Evolutionary conservation across 1,140 invertebrate species (phyloP).

Genomic region (Lordiphosa mommai): DNA sequence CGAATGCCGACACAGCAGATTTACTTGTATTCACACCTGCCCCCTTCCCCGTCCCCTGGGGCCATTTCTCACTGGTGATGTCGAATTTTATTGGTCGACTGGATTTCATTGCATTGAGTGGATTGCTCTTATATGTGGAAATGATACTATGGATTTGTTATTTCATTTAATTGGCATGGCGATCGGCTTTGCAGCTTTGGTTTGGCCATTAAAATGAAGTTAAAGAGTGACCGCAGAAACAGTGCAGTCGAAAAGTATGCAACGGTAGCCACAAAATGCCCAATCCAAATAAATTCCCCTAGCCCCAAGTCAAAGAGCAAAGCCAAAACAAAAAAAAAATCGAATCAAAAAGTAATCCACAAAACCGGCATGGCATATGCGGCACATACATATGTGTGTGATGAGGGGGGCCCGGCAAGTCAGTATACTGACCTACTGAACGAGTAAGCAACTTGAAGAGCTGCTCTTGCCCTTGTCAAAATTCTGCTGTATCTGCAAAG

Average conservation of each 20-base stretch:
- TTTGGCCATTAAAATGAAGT: constrained; percentile 14
- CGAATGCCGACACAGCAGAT: constrained; percentile 38
- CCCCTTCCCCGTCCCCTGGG: background rate
- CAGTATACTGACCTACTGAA: constrained; percentile 70
- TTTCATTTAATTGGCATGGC: constrained; percentile 20
- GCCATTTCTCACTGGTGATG: background rate
- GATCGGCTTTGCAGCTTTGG: background rate
- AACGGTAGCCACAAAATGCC: constrained; percentile 7
- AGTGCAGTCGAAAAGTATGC: constrained; percentile 30
- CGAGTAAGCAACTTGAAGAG: constrained; percentile 35
- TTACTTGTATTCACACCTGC: constrained; percentile 20
- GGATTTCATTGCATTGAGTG: constrained; percentile 18
- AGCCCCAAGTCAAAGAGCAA: constrained; percentile 21
- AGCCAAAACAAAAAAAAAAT: constrained; percentile 18
- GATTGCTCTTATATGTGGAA: background rate
- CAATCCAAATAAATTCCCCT: constrained; percentile 8
- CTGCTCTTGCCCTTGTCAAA: constrained; percentile 2
- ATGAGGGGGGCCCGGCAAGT: background rate
- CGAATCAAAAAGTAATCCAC: constrained; percentile 53
- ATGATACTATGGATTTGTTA: constrained; percentile 8
- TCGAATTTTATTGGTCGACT: constrained; percentile 40
- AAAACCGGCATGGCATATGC: constrained; percentile 44
- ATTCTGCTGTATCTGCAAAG: constrained; percentile 52
- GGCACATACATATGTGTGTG: constrained; percentile 14
- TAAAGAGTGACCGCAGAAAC: constrained; percentile 20